A percentile compares a stretch with the other conserved stretches of the same genome.
Evolutionary conservation across 2,888 invertebrate species (phyloP).

Genomic region (Drosophila anceps): DNA sequence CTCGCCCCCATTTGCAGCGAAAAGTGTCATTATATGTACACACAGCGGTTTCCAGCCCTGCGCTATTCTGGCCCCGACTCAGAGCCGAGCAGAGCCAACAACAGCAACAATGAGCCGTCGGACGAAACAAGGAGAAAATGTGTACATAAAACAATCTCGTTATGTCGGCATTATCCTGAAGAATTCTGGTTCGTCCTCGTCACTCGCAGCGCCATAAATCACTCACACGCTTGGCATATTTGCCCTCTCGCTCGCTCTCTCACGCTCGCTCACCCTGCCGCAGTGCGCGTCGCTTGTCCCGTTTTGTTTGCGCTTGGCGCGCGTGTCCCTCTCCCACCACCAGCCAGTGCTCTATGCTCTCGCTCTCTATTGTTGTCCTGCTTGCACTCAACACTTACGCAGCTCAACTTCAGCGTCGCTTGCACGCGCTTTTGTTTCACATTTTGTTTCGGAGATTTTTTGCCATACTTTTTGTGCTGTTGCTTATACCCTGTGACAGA

Average conservation of each 20-base stretch:
- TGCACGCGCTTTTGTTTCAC: conserved; percentile 63
- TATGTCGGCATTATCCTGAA: conserved; percentile 84
- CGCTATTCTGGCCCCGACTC: conserved; percentile 23
- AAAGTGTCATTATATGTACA: conserved; percentile 73
- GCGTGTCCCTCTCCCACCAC: conserved; percentile 42
- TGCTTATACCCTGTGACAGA: conserved; percentile 38
- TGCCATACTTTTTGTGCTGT: conserved; percentile 24
- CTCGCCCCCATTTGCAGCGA: conserved; percentile 67
- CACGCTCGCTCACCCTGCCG: conserved; percentile 3
- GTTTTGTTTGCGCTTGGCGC: conserved; percentile 52
- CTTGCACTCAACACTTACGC: conserved; percentile 54
- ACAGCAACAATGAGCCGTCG: conserved; percentile 20
- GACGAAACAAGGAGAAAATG: conserved; percentile 67
- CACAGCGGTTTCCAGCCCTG: conserved; percentile 37
- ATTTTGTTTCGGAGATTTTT: conserved; percentile 60
- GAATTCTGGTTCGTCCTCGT: conserved; percentile 84
- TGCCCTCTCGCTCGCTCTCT: conserved; percentile 47
- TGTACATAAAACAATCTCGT: conserved; percentile 84
- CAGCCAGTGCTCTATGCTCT: not conserved
- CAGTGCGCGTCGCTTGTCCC: conserved; percentile 49
- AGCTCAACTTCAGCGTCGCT: conserved; percentile 41
- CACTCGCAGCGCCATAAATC: conserved; percentile 84
- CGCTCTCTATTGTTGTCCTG: conserved; percentile 44
- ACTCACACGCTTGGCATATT: conserved; percentile 82
- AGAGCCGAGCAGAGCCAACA: conserved; percentile 40